Evolutionary conservation across 1,140 invertebrate species (phyloP).

Genomic region (Sitobion miscanthi): DNA sequence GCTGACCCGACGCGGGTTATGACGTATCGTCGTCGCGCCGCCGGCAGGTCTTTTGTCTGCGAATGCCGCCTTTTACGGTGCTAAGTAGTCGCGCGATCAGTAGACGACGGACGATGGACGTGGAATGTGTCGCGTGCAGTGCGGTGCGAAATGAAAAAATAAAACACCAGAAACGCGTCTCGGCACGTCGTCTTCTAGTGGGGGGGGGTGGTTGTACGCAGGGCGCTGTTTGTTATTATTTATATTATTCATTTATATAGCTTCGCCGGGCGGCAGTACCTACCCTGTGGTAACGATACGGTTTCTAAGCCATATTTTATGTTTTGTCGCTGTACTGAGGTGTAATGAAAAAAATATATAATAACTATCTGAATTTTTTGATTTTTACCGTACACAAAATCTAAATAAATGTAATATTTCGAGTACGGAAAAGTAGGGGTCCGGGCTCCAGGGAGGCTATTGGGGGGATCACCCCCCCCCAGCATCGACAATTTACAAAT

Average conservation of each 20-base stretch:
- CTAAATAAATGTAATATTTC: not conserved
- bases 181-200: not conserved
- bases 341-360: not conserved
- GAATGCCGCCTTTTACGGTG: conserved; percentile 42
- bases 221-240: no score
- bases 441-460: no score
- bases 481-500: no score
- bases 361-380: not conserved
- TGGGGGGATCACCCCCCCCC: no score
- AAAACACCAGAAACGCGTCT: conserved; percentile 22
- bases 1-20: conserved; percentile 28
- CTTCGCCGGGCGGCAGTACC: not conserved
- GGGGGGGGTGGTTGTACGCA: not conserved
- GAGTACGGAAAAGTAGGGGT: not conserved
- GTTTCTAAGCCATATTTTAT: not conserved
- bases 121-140: not conserved
- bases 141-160: not conserved
- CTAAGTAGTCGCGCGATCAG: not conserved
- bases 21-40: not conserved
- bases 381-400: not conserved
- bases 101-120: not conserved
- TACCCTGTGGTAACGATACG: not conserved
- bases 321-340: not conserved
- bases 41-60: conserved; percentile 31
- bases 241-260: not conserved